Conservation (phyloP, 2,113 vertebrate species). For the Ibidorhyncha struthersii region DNA sequence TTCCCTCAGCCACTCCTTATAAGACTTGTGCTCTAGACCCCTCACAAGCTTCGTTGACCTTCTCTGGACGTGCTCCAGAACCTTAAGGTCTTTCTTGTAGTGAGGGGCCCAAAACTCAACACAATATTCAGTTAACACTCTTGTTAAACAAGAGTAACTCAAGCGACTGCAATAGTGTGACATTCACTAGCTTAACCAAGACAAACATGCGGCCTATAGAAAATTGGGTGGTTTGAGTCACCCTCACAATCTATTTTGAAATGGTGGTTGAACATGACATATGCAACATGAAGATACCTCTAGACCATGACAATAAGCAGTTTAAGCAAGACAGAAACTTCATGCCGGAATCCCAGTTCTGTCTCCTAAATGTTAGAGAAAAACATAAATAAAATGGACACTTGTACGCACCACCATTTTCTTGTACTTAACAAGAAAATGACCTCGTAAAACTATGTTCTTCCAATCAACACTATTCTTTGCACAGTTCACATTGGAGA, state of each 20-base stretch:
- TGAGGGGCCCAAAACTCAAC: too few species aligned
- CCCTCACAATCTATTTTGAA: background rate
- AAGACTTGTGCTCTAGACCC: too few species aligned
- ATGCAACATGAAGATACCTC: background rate
- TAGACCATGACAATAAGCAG: background rate
- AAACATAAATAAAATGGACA: background rate
- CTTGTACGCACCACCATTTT: background rate
- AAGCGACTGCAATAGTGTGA: background rate
- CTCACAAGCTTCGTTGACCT: too few species aligned
- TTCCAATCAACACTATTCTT: background rate
- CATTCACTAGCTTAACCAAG: background rate
- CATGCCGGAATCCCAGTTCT: background rate
- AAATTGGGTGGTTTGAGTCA: background rate
- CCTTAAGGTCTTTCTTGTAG: too few species aligned
- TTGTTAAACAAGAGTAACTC: background rate
- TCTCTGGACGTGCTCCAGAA: too few species aligned
- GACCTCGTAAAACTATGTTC: background rate
- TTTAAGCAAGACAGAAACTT: background rate
- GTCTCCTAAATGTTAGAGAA: background rate
- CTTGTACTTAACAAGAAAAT: background rate
- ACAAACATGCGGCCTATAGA: background rate
- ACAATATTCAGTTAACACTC: too few species aligned
- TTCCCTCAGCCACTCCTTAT: too few species aligned
- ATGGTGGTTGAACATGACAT: background rate
- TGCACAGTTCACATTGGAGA: background rate